phyloP scores from a whole-genome alignment of 2,113 vertebrate species.

The Zosterops hypoxanthus region DNA sequence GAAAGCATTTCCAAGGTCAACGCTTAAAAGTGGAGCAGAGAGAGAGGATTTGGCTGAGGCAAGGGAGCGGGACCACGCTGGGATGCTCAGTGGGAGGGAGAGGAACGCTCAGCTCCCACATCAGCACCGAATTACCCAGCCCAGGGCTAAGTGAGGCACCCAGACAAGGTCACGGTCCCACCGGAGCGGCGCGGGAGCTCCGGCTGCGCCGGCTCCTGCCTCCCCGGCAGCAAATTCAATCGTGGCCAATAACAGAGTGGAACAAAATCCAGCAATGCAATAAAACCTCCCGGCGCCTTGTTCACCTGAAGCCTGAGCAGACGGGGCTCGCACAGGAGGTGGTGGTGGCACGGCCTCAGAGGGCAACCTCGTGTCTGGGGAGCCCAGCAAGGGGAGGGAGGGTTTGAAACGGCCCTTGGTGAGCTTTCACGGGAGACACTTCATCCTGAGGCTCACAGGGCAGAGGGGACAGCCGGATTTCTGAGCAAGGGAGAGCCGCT shows the following conservation, averaged over 20 bases:
- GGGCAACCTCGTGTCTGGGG: neutral
- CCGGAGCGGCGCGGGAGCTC: neutral
- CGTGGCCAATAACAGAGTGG: conserved; percentile 47
- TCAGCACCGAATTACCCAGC: neutral
- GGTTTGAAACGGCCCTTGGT: neutral
- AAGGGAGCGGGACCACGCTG: fast-evolving
- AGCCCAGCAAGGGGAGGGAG: neutral
- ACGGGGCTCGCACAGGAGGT: neutral
- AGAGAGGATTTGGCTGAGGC: neutral
- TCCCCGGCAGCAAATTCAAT: neutral
- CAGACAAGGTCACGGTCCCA: conserved; percentile 33
- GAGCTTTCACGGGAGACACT: neutral
- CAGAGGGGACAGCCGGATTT: conserved; percentile 13
- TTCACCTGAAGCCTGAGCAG: neutral
- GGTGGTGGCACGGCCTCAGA: neutral
- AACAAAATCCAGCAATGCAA: conserved; percentile 67
- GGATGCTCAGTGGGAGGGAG: neutral
- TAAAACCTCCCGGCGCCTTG: neutral
- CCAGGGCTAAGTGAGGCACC: neutral
- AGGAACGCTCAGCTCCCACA: fast-evolving
- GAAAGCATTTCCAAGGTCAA: conserved; percentile 44
- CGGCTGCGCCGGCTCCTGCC: neutral
- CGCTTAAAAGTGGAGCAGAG: neutral
- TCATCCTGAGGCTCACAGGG: neutral
- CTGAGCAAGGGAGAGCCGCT: neutral